A percentile compares a stretch with the other conserved stretches of the same genome.
Conservation (phyloP, 2,797 vertebrate genomes). For the Danio aesculapii region DNA sequence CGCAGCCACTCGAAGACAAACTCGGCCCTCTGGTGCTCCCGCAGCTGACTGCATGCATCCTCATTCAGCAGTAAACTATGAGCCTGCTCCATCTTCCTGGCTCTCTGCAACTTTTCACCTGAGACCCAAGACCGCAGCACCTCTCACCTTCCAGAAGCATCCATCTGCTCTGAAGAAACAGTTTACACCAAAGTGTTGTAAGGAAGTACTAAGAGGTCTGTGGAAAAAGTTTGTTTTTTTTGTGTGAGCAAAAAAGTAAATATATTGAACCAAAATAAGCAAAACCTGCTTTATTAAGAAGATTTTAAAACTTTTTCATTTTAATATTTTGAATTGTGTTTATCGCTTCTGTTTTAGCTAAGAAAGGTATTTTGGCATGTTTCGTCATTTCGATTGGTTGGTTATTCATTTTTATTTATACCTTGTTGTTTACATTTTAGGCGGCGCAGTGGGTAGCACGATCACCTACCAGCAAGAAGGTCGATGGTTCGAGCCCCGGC, state of each 20-base stretch:
- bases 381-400: too few species aligned
- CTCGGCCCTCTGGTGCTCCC: slow-evolving; percentile 84
- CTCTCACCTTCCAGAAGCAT: slow-evolving; percentile 10
- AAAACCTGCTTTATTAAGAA: background rate
- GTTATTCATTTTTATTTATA: too few species aligned
- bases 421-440: background rate
- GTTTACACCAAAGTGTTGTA: background rate
- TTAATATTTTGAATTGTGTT: background rate
- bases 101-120: slow-evolving; percentile 14
- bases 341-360: background rate
- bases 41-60: slow-evolving; percentile 78
- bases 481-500: too few species aligned
- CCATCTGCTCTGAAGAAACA: slow-evolving; percentile 29
- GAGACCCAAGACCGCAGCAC: background rate
- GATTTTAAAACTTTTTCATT: too few species aligned
- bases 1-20: slow-evolving; percentile 90
- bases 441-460: too few species aligned
- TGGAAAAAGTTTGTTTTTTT: background rate
- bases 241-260: background rate
- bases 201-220: background rate
- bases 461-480: too few species aligned
- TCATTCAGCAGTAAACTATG: slow-evolving; percentile 89
- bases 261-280: background rate
- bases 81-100: slow-evolving; percentile 83
- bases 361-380: too few species aligned